phyloP scores from a whole-genome alignment of 2,113 vertebrate species.

The Sinocyclocheilus anshuiensis region DNA sequence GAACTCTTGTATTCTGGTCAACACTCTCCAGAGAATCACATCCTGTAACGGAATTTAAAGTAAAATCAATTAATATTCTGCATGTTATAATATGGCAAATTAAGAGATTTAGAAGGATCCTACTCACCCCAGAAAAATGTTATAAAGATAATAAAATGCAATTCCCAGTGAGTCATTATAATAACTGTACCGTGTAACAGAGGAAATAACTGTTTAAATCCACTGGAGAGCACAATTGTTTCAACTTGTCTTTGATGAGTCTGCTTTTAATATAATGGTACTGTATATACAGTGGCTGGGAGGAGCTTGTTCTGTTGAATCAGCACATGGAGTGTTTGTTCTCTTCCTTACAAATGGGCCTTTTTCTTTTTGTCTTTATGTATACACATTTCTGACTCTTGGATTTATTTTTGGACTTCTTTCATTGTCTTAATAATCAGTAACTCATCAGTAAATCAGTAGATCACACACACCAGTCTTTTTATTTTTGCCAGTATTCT shows the following conservation, averaged over 20 bases:
- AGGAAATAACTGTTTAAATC: not conserved
- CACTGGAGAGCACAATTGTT: not conserved
- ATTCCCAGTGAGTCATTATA: conserved; percentile 3
- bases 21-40: conserved; percentile 14
- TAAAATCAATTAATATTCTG: not conserved
- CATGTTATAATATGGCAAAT: not conserved
- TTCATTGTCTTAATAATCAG: not conserved
- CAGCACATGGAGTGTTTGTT: not conserved
- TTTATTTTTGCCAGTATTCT: not conserved
- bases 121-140: conserved; percentile 24
- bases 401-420: too few species aligned
- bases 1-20: conserved; percentile 7
- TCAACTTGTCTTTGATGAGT: not conserved
- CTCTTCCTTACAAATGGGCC: not conserved
- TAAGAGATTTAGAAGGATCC: not conserved
- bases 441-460: too few species aligned
- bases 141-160: not conserved
- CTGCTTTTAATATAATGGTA: not conserved
- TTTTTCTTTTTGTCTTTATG: not conserved
- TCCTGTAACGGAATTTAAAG: not conserved
- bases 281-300: not conserved
- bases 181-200: not conserved
- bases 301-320: conserved; percentile 4
- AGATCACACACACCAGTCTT: too few species aligned
- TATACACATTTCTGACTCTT: not conserved